These are phyloP conservation scores for Chelonia mydas DNA, from an alignment of 2,797 vertebrate genomes.

Conservation along the genomic window DNA sequence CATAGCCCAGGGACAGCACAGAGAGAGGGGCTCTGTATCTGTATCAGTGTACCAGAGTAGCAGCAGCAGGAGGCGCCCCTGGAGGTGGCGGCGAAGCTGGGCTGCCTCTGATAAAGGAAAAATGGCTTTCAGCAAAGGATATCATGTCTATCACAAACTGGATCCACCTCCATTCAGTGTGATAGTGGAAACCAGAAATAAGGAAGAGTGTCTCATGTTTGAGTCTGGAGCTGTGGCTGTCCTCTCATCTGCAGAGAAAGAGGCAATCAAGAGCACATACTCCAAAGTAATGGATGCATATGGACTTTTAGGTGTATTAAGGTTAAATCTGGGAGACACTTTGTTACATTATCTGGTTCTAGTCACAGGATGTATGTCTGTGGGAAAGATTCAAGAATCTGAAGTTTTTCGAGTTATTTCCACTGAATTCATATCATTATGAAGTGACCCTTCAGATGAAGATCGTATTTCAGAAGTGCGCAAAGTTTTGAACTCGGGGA, in stretches of 20 bases:
- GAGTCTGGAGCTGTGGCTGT: constrained; percentile 98
- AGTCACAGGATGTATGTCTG: constrained; percentile 97
- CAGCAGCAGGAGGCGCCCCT: no score
- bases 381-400: constrained; percentile 97
- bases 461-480: constrained; percentile 94
- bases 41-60: neutral
- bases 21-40: neutral
- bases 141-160: constrained; percentile 96
- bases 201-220: constrained; percentile 97
- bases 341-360: constrained; percentile 96
- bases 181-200: constrained; percentile 93
- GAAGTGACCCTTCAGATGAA: constrained; percentile 91
- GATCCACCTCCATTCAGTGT: constrained; percentile 96
- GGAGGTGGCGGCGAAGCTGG: neutral
- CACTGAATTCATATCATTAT: constrained; percentile 94
- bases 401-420: constrained; percentile 98
- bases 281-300: constrained; percentile 96
- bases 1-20: no score
- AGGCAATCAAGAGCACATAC: constrained; percentile 93
- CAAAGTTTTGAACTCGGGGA: constrained; percentile 95
- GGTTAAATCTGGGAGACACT: constrained; percentile 94
- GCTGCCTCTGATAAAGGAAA: constrained; percentile 63
- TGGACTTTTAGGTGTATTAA: constrained; percentile 94
- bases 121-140: constrained; percentile 99
- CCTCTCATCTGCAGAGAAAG: constrained; percentile 95